A percentile compares a stretch with the other conserved stretches of the same genome.
Conservation (phyloP, 2,888 invertebrate genomes). For the Eledone cirrhosa region DNA sequence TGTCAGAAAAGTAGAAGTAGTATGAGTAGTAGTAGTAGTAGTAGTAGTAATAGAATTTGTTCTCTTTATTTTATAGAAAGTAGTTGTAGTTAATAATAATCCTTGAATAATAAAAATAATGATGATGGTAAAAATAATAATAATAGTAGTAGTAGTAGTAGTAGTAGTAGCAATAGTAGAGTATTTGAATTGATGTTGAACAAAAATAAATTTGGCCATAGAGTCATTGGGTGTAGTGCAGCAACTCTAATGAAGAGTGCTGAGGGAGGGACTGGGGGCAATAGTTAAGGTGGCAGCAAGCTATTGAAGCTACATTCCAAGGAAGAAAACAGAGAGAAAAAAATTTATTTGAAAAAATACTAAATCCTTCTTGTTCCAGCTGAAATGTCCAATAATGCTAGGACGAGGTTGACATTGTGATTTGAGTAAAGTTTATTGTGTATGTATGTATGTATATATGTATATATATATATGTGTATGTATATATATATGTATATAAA, state of each 20-base stretch:
- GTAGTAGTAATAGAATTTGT: not conserved
- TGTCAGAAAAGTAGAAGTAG: not conserved
- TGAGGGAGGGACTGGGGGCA: not conserved
- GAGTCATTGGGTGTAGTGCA: not conserved
- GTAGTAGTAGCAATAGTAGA: not conserved
- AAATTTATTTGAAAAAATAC: not conserved
- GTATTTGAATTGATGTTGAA: constrained; percentile 4
- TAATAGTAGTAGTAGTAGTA: not conserved
- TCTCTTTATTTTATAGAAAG: too few species aligned
- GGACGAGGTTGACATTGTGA: too few species aligned
- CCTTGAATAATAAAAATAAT: too few species aligned
- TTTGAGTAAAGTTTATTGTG: too few species aligned
- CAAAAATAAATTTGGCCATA: constrained; percentile 23
- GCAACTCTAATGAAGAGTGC: not conserved
- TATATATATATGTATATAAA: too few species aligned
- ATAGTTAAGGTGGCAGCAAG: not conserved
- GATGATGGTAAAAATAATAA: too few species aligned
- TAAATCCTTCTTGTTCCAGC: not conserved
- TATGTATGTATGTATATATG: too few species aligned
- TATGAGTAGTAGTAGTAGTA: not conserved
- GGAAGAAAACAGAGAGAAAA: not conserved
- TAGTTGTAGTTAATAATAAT: too few species aligned
- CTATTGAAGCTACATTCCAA: not conserved
- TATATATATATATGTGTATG: too few species aligned
- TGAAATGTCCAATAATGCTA: too few species aligned